Percentiles rank a stretch among this genome's conserved stretches.
These are phyloP conservation scores for Nibea coibor DNA, from an alignment of 2,113 vertebrate genomes.

Conservation along the genomic window DNA sequence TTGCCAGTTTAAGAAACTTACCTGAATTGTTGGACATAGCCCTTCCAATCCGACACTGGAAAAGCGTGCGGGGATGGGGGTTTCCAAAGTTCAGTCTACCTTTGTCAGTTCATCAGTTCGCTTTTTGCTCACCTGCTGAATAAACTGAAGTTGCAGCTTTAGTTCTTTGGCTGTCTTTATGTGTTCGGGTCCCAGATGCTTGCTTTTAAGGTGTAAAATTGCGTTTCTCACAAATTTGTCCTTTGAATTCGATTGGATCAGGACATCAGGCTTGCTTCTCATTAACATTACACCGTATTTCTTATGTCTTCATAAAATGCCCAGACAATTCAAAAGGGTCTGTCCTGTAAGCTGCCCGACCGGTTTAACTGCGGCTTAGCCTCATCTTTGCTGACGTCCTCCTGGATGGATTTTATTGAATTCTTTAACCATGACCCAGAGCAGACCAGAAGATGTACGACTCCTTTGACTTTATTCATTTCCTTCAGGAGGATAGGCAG, in stretches of 20 bases:
- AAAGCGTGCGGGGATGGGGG: not conserved
- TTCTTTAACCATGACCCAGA: constrained; percentile 42
- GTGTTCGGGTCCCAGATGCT: not conserved
- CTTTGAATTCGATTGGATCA: not conserved
- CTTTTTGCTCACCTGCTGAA: not conserved
- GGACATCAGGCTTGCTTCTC: not conserved
- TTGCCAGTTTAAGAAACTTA: too few relatives aligned
- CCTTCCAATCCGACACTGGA: not conserved
- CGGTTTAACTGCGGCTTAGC: constrained; percentile 8
- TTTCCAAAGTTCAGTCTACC: too few relatives aligned
- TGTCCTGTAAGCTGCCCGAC: not conserved
- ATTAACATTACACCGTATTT: not conserved
- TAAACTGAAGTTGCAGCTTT: not conserved
- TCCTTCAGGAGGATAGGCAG: constrained; percentile 37
- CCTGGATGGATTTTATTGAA: constrained; percentile 41
- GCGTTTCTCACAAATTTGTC: not conserved
- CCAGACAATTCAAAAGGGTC: not conserved
- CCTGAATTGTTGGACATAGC: too few relatives aligned
- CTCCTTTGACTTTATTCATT: constrained; percentile 49
- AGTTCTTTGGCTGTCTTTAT: not conserved
- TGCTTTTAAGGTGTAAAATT: not conserved
- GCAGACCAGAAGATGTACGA: constrained; percentile 44
- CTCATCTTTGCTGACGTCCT: constrained; percentile 41
- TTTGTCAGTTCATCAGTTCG: too few relatives aligned
- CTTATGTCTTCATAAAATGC: constrained; percentile 14